Evolutionary conservation across 35 echinoderm and acorn worm genomes (phyloP).

Genomic region (Heliocidaris erythrogramma): DNA sequence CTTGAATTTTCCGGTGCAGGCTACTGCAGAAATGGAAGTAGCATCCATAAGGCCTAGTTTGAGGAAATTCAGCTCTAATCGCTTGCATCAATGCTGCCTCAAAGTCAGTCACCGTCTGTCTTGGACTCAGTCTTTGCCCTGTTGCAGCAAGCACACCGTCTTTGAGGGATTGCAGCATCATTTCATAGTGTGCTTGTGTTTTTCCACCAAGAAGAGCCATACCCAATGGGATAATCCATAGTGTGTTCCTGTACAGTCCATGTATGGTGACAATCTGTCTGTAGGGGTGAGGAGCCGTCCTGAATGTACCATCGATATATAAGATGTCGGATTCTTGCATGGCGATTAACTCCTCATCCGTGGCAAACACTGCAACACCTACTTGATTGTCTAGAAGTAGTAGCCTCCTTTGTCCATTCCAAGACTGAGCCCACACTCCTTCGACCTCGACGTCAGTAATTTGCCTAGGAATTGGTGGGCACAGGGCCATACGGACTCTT

Average conservation of each 20-base stretch:
- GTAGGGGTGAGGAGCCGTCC: slow-evolving; percentile 49
- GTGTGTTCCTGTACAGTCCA: slow-evolving; percentile 40
- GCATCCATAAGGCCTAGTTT: slow-evolving; percentile 40
- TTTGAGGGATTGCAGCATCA: slow-evolving; percentile 42
- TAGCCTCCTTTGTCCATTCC: slow-evolving; percentile 50
- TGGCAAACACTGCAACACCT: slow-evolving; percentile 47
- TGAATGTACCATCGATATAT: slow-evolving; percentile 60
- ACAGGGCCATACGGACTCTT: slow-evolving; percentile 4
- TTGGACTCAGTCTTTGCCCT: slow-evolving; percentile 33
- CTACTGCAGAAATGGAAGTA: slow-evolving; percentile 66
- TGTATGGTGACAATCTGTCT: slow-evolving; percentile 53
- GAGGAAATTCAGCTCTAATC: slow-evolving; percentile 45
- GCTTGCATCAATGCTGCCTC: slow-evolving; percentile 50
- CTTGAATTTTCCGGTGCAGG: slow-evolving; percentile 46
- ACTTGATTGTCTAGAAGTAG: slow-evolving; percentile 34
- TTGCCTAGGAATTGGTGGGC: slow-evolving; percentile 54
- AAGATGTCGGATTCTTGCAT: slow-evolving; percentile 47
- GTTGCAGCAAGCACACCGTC: slow-evolving; percentile 24
- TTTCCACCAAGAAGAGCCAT: slow-evolving; percentile 56
- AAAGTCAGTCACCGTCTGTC: slow-evolving; percentile 53
- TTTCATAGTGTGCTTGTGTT: slow-evolving; percentile 46
- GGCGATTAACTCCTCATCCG: slow-evolving; percentile 35
- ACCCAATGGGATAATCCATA: slow-evolving; percentile 39
- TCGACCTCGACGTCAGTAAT: slow-evolving; percentile 42
- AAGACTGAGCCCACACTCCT: slow-evolving; percentile 45